phyloP scores from a whole-genome alignment of 2,888 invertebrate species.

The Amphipyra berbera region DNA sequence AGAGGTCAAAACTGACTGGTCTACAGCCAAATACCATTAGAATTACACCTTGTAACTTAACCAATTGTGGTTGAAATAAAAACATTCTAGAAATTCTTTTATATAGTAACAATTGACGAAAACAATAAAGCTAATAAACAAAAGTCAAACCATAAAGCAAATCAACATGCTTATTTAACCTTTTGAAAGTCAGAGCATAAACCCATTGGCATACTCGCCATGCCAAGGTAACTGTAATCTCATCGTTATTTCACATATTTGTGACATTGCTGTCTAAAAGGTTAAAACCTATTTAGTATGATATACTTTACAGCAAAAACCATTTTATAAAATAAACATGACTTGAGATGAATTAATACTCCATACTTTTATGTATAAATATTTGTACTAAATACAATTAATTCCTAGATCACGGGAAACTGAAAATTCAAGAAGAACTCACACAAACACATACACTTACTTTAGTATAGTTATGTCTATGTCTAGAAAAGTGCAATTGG shows the following conservation, averaged over 20 bases:
- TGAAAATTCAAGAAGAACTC: background rate
- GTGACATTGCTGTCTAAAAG: too few species aligned
- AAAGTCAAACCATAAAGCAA: too few species aligned
- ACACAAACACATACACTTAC: background rate
- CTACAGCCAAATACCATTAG: background rate
- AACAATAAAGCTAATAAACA: background rate
- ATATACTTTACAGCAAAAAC: too few species aligned
- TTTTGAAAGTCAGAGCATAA: too few species aligned
- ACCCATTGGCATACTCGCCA: too few species aligned
- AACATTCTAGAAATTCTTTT: constrained; percentile 10
- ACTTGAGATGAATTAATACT: too few species aligned
- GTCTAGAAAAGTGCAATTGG: constrained; percentile 38
- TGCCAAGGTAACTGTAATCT: too few species aligned
- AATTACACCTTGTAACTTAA: background rate
- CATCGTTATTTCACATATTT: too few species aligned
- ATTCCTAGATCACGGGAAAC: background rate
- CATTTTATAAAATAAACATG: too few species aligned
- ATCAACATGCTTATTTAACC: too few species aligned
- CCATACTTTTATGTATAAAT: too few species aligned
- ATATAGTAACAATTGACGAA: constrained; percentile 14
- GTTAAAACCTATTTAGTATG: too few species aligned
- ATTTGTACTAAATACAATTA: background rate
- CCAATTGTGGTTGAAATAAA: background rate
- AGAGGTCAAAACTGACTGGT: background rate
- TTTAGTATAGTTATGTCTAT: background rate